These are phyloP conservation scores for Nebria brevicollis DNA, from an alignment of 2,888 invertebrate species.

Conservation along the genomic window DNA sequence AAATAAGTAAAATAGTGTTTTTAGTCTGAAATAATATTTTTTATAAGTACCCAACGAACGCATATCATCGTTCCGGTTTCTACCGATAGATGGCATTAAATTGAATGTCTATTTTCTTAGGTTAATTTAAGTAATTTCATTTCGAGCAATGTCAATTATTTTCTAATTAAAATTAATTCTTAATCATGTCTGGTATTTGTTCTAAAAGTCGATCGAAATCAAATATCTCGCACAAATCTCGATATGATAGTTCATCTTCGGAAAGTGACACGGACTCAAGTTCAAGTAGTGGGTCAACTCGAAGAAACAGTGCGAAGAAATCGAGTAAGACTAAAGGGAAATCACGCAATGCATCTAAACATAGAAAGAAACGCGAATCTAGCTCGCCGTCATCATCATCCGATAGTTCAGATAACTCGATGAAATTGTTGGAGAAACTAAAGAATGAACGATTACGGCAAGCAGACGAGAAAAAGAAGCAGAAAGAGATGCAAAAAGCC, in stretches of 20 bases:
- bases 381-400: conserved; percentile 53
- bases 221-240: too few relatives aligned
- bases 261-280: conserved; percentile 6
- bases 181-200: too few relatives aligned
- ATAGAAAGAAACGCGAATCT: conserved; percentile 48
- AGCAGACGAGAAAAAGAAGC: conserved; percentile 72
- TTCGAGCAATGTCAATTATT: too few relatives aligned
- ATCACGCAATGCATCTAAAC: conserved; percentile 47
- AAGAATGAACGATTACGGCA: conserved; percentile 76
- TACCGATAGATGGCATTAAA: too few relatives aligned
- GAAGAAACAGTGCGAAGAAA: conserved; percentile 21
- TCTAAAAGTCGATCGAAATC: too few relatives aligned
- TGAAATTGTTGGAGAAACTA: conserved; percentile 76
- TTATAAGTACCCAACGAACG: too few relatives aligned
- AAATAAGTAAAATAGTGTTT: too few relatives aligned
- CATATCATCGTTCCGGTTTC: too few relatives aligned
- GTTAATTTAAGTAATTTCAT: too few relatives aligned
- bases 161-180: too few relatives aligned
- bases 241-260: neutral
- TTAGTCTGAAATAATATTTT: too few relatives aligned
- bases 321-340: conserved; percentile 47
- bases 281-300: conserved; percentile 15
- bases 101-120: too few relatives aligned
- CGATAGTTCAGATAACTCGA: conserved; percentile 65
- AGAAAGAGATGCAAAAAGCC: conserved; percentile 83